A percentile compares a stretch with the other conserved stretches of the same genome.
Evolutionary conservation across 2,113 vertebrate genomes (phyloP).

Genomic region (Pygoscelis adeliae): DNA sequence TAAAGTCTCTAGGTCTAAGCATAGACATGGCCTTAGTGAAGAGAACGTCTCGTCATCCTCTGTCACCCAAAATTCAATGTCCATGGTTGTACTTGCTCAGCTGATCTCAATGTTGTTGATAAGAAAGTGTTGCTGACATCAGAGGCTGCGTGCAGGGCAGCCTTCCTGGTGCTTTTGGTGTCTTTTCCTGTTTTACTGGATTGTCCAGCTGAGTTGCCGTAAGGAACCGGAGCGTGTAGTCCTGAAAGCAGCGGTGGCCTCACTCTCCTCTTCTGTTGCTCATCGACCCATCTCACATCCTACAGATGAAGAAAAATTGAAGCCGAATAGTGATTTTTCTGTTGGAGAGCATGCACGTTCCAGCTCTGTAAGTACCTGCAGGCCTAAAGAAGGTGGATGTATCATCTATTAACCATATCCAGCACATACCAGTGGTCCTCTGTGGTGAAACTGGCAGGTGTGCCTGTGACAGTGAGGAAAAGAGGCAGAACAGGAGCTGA

Average conservation of each 20-base stretch:
- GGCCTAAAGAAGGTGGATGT: not conserved
- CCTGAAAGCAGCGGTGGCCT: not conserved
- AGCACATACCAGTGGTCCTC: not conserved
- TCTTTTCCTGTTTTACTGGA: not conserved
- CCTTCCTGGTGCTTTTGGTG: not conserved
- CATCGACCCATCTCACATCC: not conserved
- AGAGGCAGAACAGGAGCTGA: not conserved
- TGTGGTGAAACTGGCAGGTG: not conserved
- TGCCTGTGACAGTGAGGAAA: not conserved
- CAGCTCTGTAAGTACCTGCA: not conserved
- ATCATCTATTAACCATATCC: not conserved
- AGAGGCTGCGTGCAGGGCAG: not conserved
- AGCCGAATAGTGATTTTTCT: not conserved
- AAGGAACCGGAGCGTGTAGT: not conserved
- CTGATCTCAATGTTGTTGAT: not conserved
- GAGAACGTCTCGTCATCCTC: not conserved
- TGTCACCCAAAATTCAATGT: not conserved
- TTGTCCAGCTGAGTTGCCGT: not conserved
- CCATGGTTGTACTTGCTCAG: accelerated
- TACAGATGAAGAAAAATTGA: not conserved
- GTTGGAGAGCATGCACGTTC: not conserved
- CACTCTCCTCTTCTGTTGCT: not conserved
- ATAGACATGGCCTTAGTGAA: not conserved
- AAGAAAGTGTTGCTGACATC: not conserved
- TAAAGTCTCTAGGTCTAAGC: not conserved